These are phyloP conservation scores for Corythaixoides concolor DNA, from an alignment of 2,113 vertebrate species.

Conservation along the genomic window DNA sequence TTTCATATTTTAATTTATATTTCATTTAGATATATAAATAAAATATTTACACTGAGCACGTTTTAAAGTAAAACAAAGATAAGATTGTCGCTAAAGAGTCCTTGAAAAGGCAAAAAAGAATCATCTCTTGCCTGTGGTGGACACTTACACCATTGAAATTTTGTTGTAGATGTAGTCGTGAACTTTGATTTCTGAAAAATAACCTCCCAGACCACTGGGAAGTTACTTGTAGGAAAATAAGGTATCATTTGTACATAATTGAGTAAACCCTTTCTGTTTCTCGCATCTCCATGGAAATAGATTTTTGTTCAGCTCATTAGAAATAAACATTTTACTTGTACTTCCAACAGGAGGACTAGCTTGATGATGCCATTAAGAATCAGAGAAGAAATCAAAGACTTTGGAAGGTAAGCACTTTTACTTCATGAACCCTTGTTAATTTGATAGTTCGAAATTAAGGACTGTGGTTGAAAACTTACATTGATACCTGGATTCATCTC, in stretches of 20 bases:
- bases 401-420: not conserved
- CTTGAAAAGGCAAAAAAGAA: not conserved
- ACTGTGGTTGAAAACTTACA: not conserved
- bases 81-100: not conserved
- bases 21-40: not conserved
- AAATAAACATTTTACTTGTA: conserved; percentile 2
- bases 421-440: not conserved
- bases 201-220: not conserved
- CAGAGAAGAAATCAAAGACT: not conserved
- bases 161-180: not conserved
- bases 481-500: not conserved
- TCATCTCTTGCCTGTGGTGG: not conserved
- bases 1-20: not conserved
- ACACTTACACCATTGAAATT: not conserved
- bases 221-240: conserved; percentile 15
- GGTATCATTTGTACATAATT: not conserved
- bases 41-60: not conserved
- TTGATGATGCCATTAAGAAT: not conserved
- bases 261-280: not conserved
- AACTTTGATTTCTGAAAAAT: not conserved
- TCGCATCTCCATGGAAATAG: not conserved
- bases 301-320: not conserved
- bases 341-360: not conserved
- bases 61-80: not conserved
- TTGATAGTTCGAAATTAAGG: not conserved